These are phyloP conservation scores for Eupsilia transversa DNA, from an alignment of 2,888 invertebrate genomes.

Conservation along the genomic window DNA sequence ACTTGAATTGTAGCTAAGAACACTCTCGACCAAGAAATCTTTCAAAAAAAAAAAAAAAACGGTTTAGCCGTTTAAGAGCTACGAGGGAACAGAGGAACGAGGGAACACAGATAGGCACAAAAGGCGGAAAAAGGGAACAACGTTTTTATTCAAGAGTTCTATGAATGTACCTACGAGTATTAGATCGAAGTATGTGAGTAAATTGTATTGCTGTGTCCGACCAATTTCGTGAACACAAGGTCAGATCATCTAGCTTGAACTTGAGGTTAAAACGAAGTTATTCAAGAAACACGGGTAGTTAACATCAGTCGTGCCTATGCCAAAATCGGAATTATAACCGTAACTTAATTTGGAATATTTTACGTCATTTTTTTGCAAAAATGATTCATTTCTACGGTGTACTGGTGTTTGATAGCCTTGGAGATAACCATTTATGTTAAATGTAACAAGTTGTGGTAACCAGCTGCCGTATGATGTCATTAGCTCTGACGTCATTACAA, in stretches of 20 bases:
- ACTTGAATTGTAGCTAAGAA: no score
- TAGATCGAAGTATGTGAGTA: not conserved
- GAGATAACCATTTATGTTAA: conserved; percentile 56
- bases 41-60: no score
- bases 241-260: conserved; percentile 32
- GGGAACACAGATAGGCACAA: no score
- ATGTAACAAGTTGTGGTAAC: conserved; percentile 57
- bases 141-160: not conserved
- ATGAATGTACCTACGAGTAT: not conserved
- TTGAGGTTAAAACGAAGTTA: conserved; percentile 31
- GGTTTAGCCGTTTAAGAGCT: no score
- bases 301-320: conserved; percentile 50
- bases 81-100: no score
- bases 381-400: conserved; percentile 53
- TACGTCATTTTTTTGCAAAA: conserved; percentile 48
- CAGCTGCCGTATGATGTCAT: conserved; percentile 61
- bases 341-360: conserved; percentile 48
- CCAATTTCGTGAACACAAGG: conserved; percentile 40
- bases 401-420: conserved; percentile 60
- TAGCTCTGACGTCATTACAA: conserved; percentile 35
- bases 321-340: conserved; percentile 50
- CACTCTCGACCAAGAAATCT: no score
- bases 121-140: no score
- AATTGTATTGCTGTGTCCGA: not conserved
- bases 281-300: conserved; percentile 28